Evolutionary conservation across 2,888 invertebrate genomes (phyloP).

Genomic region (Noctua pronuba): DNA sequence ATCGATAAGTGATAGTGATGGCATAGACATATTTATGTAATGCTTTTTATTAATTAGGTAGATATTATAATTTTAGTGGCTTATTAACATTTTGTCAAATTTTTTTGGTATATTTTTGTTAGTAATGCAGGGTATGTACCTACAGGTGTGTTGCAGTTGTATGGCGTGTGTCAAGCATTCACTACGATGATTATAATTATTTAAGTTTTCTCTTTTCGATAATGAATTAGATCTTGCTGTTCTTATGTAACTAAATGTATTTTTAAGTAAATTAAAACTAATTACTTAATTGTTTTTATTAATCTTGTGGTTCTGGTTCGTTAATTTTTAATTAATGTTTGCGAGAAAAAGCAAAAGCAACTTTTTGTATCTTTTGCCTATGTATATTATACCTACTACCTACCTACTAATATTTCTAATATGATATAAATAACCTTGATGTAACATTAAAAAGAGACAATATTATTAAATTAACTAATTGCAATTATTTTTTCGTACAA

Average conservation of each 20-base stretch:
- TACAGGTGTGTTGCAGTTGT: conserved; percentile 21
- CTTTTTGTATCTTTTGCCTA: too few species aligned
- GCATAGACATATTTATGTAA: conserved; percentile 62
- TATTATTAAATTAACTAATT: too few species aligned
- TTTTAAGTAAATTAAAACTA: too few species aligned
- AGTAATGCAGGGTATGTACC: neutral
- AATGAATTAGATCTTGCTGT: neutral
- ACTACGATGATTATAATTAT: neutral
- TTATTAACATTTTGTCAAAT: conserved; percentile 30
- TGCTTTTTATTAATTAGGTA: conserved; percentile 53
- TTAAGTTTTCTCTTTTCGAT: neutral
- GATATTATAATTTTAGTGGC: conserved; percentile 49
- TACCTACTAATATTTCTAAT: too few species aligned
- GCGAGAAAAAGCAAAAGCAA: too few species aligned
- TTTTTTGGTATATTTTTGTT: conserved; percentile 15
- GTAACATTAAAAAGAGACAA: too few species aligned
- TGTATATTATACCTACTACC: too few species aligned
- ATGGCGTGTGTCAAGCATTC: neutral
- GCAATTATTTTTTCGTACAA: too few species aligned
- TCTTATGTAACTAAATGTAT: neutral
- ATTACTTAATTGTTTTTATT: too few species aligned
- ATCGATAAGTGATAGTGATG: conserved; percentile 82
- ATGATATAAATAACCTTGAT: too few species aligned
- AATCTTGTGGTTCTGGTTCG: too few species aligned
- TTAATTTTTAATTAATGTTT: too few species aligned